Percentiles rank a stretch among this genome's conserved stretches.
Evolutionary conservation across 2,113 vertebrate genomes (phyloP).

Genomic region (Percopsis transmontana): DNA sequence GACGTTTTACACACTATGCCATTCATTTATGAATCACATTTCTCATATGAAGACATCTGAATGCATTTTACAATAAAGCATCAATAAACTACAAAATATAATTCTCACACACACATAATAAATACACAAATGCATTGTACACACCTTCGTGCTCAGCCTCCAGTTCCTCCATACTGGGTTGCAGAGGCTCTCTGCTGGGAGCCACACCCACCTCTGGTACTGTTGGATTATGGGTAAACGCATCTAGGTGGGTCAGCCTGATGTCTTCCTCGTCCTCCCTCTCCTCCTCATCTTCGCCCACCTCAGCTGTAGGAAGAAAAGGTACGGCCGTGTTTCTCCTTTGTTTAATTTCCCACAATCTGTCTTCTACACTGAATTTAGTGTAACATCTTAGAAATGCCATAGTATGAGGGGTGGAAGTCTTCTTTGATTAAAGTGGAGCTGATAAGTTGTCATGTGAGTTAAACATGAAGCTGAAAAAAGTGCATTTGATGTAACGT

Average conservation of each 20-base stretch:
- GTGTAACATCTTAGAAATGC: no score
- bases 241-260: background rate
- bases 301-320: constrained; percentile 27
- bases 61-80: background rate
- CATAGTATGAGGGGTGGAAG: no score
- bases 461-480: no score
- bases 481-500: no score
- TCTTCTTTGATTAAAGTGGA: no score
- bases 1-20: no score
- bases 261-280: constrained; percentile 28
- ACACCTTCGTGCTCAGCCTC: constrained; percentile 21
- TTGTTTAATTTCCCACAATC: background rate
- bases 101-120: background rate
- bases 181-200: constrained; percentile 69
- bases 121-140: background rate
- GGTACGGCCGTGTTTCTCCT: background rate
- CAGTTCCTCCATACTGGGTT: constrained; percentile 62
- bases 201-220: constrained; percentile 54
- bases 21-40: no score
- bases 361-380: background rate
- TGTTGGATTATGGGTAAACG: constrained; percentile 63
- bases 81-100: background rate
- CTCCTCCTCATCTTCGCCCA: constrained; percentile 26
- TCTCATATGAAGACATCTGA: background rate
- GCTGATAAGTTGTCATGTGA: no score